These are phyloP conservation scores for Drosophila mayri DNA, from an alignment of 1,140 invertebrate species.

Conservation along the genomic window DNA sequence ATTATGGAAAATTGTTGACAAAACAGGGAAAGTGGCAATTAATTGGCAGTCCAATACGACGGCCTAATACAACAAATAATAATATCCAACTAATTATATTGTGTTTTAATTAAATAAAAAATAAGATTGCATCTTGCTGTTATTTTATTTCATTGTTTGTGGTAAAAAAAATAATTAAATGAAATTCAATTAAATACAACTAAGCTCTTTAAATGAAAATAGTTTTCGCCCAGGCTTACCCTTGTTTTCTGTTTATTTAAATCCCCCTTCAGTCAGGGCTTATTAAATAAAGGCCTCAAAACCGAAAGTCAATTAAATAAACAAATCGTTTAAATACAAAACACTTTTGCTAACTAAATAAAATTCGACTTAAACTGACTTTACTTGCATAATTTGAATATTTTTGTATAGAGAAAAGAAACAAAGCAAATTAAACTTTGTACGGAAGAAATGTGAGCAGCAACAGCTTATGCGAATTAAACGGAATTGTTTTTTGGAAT, in stretches of 20 bases:
- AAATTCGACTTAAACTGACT: conserved; percentile 22
- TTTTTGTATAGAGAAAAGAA: conserved; percentile 5
- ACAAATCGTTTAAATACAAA: conserved; percentile 26
- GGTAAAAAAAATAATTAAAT: background rate
- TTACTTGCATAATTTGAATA: conserved; percentile 6
- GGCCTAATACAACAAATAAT: conserved; percentile 1
- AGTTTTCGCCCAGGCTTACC: too few relatives aligned
- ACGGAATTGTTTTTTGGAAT: conserved; percentile 21
- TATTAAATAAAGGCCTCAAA: background rate
- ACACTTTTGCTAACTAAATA: conserved; percentile 23
- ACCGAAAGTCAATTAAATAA: conserved; percentile 24
- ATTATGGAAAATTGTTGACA: conserved; percentile 28
- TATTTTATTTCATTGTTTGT: background rate
- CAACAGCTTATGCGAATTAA: conserved; percentile 20
- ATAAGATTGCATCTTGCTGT: background rate
- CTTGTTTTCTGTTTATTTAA: background rate
- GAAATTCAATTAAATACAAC: conserved; percentile 12
- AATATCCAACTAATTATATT: background rate
- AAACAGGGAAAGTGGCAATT: conserved; percentile 13
- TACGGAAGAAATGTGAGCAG: background rate
- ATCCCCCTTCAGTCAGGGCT: conserved; percentile 6
- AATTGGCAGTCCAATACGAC: conserved; percentile 1
- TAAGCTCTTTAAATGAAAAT: background rate
- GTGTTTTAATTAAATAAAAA: conserved; percentile 5
- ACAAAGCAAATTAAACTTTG: conserved; percentile 24